phyloP scores from a whole-genome alignment of 1,140 invertebrate genomes.

The Schlechtendalia chinensis region DNA sequence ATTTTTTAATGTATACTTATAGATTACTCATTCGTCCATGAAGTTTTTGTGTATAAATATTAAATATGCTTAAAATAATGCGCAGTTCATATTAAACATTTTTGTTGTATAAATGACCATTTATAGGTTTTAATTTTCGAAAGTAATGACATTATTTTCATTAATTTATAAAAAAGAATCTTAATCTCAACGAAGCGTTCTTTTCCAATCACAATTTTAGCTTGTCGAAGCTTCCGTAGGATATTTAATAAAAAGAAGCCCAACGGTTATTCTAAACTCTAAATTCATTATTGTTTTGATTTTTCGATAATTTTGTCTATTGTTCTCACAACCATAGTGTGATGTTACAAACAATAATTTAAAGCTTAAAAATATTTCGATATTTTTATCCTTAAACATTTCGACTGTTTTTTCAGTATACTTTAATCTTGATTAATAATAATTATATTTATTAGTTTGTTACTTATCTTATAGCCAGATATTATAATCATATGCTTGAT shows the following conservation, averaged over 20 bases:
- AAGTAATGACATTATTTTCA: background rate
- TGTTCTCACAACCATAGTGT: slow-evolving; percentile 3
- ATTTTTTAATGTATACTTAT: too few species aligned
- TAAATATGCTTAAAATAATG: too few species aligned
- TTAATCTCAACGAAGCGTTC: background rate
- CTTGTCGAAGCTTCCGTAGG: background rate
- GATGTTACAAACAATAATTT: background rate
- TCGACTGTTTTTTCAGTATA: slow-evolving; percentile 17
- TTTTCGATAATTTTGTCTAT: slow-evolving; percentile 22
- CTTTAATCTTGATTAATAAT: background rate
- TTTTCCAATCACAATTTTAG: background rate
- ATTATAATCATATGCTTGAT: slow-evolving; percentile 11
- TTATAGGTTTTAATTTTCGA: background rate
- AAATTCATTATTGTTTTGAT: slow-evolving; percentile 16
- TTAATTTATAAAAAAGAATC: background rate
- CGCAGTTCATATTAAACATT: too few species aligned
- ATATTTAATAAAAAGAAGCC: slow-evolving; percentile 4
- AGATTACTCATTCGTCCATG: too few species aligned
- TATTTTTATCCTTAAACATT: slow-evolving; percentile 15
- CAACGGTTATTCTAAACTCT: background rate
- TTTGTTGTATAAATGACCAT: too few species aligned
- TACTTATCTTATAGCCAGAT: background rate
- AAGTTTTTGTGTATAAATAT: too few species aligned
- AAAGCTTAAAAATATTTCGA: background rate
- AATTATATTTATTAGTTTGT: background rate